Evolutionary conservation across 2,797 vertebrate species (phyloP).

Genomic region (Acridotheres tristis): DNA sequence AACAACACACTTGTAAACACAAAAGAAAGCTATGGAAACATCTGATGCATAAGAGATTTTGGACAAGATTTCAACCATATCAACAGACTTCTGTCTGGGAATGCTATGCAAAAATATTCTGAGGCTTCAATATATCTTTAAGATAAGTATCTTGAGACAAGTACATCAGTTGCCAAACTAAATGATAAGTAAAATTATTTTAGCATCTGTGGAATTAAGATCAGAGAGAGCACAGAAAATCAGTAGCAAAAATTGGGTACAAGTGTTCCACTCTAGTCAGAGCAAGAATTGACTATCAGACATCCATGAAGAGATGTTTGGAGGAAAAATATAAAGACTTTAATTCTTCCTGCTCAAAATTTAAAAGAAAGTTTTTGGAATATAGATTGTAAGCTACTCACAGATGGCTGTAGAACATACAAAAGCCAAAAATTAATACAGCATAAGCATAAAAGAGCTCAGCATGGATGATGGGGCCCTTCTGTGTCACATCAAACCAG

Average conservation of each 20-base stretch:
- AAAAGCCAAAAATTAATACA: slow-evolving; percentile 29
- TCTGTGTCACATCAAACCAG: background rate
- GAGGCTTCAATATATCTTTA: background rate
- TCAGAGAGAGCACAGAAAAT: slow-evolving; percentile 7
- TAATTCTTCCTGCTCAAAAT: slow-evolving; percentile 13
- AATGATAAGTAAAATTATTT: slow-evolving; percentile 2
- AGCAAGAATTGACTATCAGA: slow-evolving; percentile 10
- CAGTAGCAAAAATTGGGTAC: background rate
- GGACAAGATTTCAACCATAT: background rate
- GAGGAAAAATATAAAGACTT: slow-evolving; percentile 6
- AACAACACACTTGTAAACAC: background rate
- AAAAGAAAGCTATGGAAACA: background rate
- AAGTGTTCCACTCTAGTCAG: slow-evolving; percentile 16
- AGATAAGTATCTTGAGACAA: slow-evolving; percentile 25
- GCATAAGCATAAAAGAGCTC: slow-evolving; percentile 38
- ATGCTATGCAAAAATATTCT: slow-evolving; percentile 36
- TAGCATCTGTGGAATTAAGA: slow-evolving; percentile 3
- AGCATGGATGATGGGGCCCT: background rate
- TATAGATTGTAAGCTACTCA: background rate
- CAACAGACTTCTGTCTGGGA: background rate
- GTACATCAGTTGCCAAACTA: slow-evolving; percentile 6
- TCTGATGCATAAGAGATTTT: background rate
- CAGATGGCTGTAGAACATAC: slow-evolving; percentile 20
- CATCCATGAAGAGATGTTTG: background rate
- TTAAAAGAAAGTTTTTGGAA: slow-evolving; percentile 15